phyloP scores from a whole-genome alignment of 2,888 invertebrate genomes.

The Timema podura region DNA sequence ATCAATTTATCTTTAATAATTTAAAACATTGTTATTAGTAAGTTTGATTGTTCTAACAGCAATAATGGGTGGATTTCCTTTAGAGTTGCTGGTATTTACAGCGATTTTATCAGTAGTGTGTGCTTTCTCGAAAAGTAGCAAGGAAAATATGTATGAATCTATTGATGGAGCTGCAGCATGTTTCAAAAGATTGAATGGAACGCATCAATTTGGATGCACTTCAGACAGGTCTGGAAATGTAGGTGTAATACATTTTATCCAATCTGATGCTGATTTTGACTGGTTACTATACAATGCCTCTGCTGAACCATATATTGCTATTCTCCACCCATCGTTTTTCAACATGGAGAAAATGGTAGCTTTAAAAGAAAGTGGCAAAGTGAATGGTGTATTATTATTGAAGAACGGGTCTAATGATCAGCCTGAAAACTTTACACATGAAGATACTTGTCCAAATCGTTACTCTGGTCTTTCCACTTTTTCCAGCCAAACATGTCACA shows the following conservation, averaged over 20 bases:
- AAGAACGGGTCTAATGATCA: slow-evolving; percentile 29
- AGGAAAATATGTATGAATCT: slow-evolving; percentile 74
- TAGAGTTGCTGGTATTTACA: no score
- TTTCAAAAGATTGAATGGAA: slow-evolving; percentile 87
- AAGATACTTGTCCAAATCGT: slow-evolving; percentile 79
- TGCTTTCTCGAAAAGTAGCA: slow-evolving; percentile 43
- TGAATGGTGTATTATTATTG: slow-evolving; percentile 47
- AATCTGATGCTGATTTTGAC: slow-evolving; percentile 59
- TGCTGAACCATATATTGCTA: slow-evolving; percentile 76
- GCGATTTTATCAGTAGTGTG: no score
- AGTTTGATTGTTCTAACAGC: no score
- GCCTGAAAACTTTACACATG: slow-evolving; percentile 49
- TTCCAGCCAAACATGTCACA: slow-evolving; percentile 47
- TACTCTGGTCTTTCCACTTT: slow-evolving; percentile 52
- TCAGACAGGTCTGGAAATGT: slow-evolving; percentile 75
- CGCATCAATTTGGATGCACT: slow-evolving; percentile 92
- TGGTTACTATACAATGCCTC: slow-evolving; percentile 67
- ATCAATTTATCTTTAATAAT: no score
- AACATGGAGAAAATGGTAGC: slow-evolving; percentile 43
- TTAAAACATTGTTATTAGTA: no score
- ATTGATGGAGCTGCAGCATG: slow-evolving; percentile 73
- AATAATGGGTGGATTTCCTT: no score
- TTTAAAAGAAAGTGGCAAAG: slow-evolving; percentile 43
- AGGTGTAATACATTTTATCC: slow-evolving; percentile 76
- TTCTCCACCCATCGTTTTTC: slow-evolving; percentile 62